Percentiles rank a stretch among this genome's conserved stretches.
phyloP scores from a whole-genome alignment of 2,797 vertebrate species.

The Aselliscus stoliczkanus region DNA sequence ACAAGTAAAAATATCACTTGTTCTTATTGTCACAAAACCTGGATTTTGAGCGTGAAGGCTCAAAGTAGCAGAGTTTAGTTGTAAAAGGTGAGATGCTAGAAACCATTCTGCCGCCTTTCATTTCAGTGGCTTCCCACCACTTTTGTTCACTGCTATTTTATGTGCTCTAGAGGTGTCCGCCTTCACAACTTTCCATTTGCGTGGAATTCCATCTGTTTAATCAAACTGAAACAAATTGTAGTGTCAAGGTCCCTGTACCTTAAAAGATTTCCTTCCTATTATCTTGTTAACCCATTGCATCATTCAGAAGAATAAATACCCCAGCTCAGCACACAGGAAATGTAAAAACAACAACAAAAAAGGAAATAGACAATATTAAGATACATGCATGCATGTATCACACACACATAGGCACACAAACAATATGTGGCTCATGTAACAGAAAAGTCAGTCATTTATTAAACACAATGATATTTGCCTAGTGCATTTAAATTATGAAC shows the following conservation, averaged over 20 bases:
- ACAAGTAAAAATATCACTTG: constrained; percentile 34
- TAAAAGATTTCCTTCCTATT: constrained; percentile 82
- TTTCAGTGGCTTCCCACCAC: constrained; percentile 59
- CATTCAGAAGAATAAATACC: constrained; percentile 82
- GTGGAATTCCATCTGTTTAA: constrained; percentile 83
- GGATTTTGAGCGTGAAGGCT: constrained; percentile 36
- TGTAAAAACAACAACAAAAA: constrained; percentile 69
- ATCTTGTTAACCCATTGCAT: constrained; percentile 85
- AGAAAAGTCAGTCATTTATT: background rate
- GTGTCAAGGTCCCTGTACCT: constrained; percentile 79
- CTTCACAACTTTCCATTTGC: constrained; percentile 83
- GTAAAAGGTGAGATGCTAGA: background rate
- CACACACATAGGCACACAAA: background rate
- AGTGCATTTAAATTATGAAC: background rate
- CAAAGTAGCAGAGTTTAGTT: background rate
- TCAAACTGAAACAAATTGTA: constrained; percentile 82
- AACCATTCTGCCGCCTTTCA: background rate
- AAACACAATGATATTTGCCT: background rate
- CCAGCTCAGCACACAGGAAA: constrained; percentile 82
- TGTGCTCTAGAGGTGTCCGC: constrained; percentile 64
- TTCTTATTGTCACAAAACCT: background rate
- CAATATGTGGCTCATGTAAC: background rate
- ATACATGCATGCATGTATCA: background rate
- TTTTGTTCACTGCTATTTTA: constrained; percentile 33
- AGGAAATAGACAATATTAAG: constrained; percentile 71